Base-by-base conservation (phyloP, 2,888 invertebrate genomes). In the Asteroscopus sphinx region DNA sequence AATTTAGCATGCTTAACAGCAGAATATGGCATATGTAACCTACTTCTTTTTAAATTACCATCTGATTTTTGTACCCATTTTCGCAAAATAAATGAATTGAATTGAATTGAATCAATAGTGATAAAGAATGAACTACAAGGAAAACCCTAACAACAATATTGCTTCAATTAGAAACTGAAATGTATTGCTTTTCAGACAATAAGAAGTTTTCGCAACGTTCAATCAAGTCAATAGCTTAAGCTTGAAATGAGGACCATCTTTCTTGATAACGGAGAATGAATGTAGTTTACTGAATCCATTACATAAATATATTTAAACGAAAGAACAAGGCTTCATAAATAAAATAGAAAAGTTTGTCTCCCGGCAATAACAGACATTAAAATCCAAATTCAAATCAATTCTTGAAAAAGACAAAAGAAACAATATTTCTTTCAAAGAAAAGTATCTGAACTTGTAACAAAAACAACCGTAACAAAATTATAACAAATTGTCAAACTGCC, bases 401-500 rank as follows among this genome's bases (percentile, higher is more conserved):
- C 2, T n/a, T n/a, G 17, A 11, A 32, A 40, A n/a, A 41, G 39
- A 35, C 39, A 9, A 1, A n/a, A 37, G 21, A 3, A 41, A 45
- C 45, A 46, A 41, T 12, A 4, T 37, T 47, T 45, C 13, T 28
- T n/a, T 1, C 3, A 12, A 67, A 42, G 33, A 25, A 55, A 52
- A 53, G 47, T 45, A 49, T 51, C 16, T 17, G 15, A 30, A 48
- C 26, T 36, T 1, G 28, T 36, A 30, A 52, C 39, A 42, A 45
- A 64, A 69, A 57, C 41, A 52, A 48, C 39, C 25, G 13, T 5
- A 37, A 66, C 36, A 67, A 62, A 66, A 39, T 41, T 26, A 41
- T 42, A 37, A 57, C 46, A 59, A 70, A 63, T 56, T 58, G 49
- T 25, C 44, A 53, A 57, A 35, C 65, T 69, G 69, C 47, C 47